Base-by-base conservation (phyloP, 2,797 vertebrate genomes). In the Lutjanus campechanus region DNA sequence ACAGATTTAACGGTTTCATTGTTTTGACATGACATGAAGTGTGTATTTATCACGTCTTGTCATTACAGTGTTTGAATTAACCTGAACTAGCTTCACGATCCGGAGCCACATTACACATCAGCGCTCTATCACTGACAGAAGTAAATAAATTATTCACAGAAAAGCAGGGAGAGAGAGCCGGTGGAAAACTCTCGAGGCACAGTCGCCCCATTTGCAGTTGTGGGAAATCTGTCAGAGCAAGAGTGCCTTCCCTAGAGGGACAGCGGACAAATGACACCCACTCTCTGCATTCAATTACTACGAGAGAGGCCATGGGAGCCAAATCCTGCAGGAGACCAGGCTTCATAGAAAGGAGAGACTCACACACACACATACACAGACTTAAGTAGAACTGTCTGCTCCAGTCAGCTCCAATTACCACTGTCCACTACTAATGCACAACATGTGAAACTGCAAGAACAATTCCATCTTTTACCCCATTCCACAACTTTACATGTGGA, bases 91-190 rank as follows among this genome's bases (percentile, higher is more conserved):
- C 86, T 49, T 80, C 83, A 76, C 61, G 13, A 76, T 77, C 64
- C 67, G 25, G 47, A 75, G 76, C 76, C 79, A 66, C 66, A 69
- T 81, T 84, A 73, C 81, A 90, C 75, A 84, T 89, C 66, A 43
- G 36, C 11, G n/a, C 85, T 92, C 84, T 66, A 83, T 91, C 81
- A 83, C 80, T 85, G 88, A 91, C 88, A 93, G 41, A 76, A 74
- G 89, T 88, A 93, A 94, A 95, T 95, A 92, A 93, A 95, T 94
- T 92, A 93, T 95, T 94, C 87, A 93, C 82, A 77, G 66, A 80
- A 81, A 89, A 73, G 73, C 74, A 73, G 73, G 19, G 63, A 77
- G 73, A 68, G 81, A 81, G 82, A 85, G 67, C 82, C 80, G 59
- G 70, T 51, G 80, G 82, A 93, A 91, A 89, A 88, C 82, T 88